Base-by-base conservation (phyloP, 2,113 vertebrate species). In the Dunckerocampus dactyliophorus region DNA sequence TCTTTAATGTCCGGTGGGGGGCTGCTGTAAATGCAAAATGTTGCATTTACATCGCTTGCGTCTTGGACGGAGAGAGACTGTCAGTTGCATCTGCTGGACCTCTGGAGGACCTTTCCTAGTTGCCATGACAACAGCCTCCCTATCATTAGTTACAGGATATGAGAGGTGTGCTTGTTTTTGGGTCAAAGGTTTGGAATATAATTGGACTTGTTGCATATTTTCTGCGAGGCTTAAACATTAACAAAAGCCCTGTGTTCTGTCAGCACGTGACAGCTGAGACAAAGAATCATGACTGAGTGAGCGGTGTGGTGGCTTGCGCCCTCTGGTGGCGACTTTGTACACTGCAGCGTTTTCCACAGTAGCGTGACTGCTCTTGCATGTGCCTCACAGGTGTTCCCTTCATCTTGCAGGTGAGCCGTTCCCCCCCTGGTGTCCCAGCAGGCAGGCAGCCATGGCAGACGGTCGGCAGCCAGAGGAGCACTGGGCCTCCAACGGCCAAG, bases 361-460 rank as follows among this genome's bases (percentile, higher is more conserved):
- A 12, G 47, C 21, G 24, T 5, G 24, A 28, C 47, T 3, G n/a
- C 11, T 24, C 7, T 34, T 1, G 5, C 31, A 8, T 8, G 31
- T 8, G 31, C 31, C 16, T n/a, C 51, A 3, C 6, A 3, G 19
- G n/a, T 31, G 1, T 17, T 19, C 10, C 3, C 39, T 14, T 60
- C 13, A 39, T 24, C 50, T 24, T 5, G 2, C 73, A 82, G 80
- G 80, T 82, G 76, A 72, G 50, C 59, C 5, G 9, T 67, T 54
- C 59, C 74, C 49, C 53, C 58, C 72, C 67, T 61, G 28, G 72
- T 28, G 69, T 75, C 75, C 76, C 71, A 76, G 70, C 74, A 82
- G 79, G 57, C 74, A 78, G 80, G 61, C 73, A 78, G 79, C 52
- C 77, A 89, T 89, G 88, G 86, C 86, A 88, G 88, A 89, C 70